Percentiles rank a stretch among this genome's conserved stretches.
These are phyloP conservation scores for Spinibarbus caldwelli DNA, from an alignment of 2,797 vertebrate genomes.

Conservation along the genomic window DNA sequence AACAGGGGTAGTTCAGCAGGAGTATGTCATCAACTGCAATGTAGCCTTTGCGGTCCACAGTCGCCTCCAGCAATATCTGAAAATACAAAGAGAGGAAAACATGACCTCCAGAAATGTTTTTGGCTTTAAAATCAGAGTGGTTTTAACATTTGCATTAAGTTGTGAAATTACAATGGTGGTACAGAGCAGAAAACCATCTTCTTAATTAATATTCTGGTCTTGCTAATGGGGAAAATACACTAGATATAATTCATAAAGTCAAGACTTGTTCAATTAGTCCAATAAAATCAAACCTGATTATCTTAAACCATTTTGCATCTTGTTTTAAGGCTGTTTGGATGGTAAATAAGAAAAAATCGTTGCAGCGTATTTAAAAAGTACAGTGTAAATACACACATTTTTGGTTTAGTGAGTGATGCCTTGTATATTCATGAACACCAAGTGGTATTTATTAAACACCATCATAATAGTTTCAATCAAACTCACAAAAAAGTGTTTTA, in stretches of 20 bases:
- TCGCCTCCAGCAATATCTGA: constrained; percentile 94
- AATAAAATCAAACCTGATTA: background rate
- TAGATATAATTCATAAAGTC: background rate
- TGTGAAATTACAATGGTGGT: background rate
- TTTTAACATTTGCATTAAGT: background rate
- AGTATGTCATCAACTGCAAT: constrained; percentile 96
- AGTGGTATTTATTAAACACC: background rate
- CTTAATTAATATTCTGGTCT: background rate
- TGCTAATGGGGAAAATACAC: background rate
- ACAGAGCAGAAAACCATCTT: background rate
- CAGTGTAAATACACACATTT: background rate
- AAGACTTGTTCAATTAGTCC: background rate
- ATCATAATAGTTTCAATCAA: background rate
- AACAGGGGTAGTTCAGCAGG: constrained; percentile 95
- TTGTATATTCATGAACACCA: background rate
- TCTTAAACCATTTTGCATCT: background rate
- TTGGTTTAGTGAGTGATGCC: background rate
- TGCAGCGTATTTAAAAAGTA: background rate
- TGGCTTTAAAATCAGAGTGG: background rate
- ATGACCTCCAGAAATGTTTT: background rate
- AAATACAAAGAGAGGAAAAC: constrained; percentile 57
- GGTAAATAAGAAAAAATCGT: background rate
- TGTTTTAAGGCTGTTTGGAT: background rate
- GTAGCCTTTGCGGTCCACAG: constrained; percentile 88
- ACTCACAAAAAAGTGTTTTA: constrained; percentile 15